Evolutionary conservation across 2,888 invertebrate genomes (phyloP).

Genomic region (Gasteruption jaculator): DNA sequence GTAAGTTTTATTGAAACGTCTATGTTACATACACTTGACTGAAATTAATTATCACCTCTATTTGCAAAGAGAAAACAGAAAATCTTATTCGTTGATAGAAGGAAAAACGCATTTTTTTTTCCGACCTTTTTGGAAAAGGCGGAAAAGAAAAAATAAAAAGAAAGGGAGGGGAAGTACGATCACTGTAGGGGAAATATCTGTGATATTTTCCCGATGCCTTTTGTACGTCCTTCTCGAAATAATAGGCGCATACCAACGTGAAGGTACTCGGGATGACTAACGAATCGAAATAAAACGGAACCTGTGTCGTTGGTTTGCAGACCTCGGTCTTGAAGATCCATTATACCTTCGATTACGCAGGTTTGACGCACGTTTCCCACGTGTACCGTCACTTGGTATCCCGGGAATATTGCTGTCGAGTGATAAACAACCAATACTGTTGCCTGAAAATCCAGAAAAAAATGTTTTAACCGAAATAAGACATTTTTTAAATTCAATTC

Average conservation of each 20-base stretch:
- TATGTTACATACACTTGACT: too few species aligned
- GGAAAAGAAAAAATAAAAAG: too few species aligned
- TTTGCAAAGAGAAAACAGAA: too few species aligned
- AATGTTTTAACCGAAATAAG: constrained; percentile 1
- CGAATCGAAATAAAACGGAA: constrained; percentile 83
- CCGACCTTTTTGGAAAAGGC: too few species aligned
- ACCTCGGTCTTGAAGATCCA: constrained; percentile 61
- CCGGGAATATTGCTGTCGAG: constrained; percentile 75
- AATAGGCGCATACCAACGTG: constrained; percentile 73
- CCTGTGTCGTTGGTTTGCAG: constrained; percentile 81
- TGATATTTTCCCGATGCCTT: constrained; percentile 81
- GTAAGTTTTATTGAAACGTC: too few species aligned
- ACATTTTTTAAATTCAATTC: constrained; percentile 2
- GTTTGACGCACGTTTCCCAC: constrained; percentile 95
- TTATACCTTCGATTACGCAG: constrained; percentile 78
- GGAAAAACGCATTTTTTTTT: too few species aligned
- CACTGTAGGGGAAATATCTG: constrained; percentile 69
- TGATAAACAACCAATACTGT: constrained; percentile 86
- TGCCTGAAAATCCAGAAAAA: constrained; percentile 61
- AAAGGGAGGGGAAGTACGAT: too few species aligned
- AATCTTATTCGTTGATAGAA: too few species aligned
- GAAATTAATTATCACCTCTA: too few species aligned
- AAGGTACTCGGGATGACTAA: constrained; percentile 85
- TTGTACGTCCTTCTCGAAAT: constrained; percentile 79
- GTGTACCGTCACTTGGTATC: constrained; percentile 90